Evolutionary conservation across 2,113 vertebrate species (phyloP).

Genomic region (Tenrec ecaudatus): DNA sequence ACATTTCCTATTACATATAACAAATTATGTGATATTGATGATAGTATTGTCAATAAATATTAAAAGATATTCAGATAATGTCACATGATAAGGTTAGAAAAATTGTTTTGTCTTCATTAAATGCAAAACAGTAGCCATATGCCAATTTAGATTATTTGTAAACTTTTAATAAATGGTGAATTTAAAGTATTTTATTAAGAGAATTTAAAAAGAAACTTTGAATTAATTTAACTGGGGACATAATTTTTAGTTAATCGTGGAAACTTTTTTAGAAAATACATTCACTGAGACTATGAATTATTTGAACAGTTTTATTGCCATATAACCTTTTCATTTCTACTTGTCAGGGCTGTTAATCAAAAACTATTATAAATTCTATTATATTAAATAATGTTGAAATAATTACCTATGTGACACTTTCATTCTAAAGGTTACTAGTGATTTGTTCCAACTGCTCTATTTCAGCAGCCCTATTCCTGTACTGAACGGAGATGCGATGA

Average conservation of each 20-base stretch:
- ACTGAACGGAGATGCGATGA: conserved; percentile 9
- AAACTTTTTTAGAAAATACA: conserved; percentile 3
- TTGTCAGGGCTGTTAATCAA: background rate
- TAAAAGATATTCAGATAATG: background rate
- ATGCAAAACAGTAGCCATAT: background rate
- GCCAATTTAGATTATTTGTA: background rate
- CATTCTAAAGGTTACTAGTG: background rate
- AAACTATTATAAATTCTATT: background rate
- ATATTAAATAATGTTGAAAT: background rate
- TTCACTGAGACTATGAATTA: background rate
- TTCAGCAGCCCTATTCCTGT: background rate
- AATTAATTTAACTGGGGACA: background rate
- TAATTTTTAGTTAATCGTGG: background rate
- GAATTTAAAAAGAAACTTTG: background rate
- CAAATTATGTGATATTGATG: background rate
- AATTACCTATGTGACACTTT: background rate
- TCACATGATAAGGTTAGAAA: background rate
- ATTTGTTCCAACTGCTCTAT: background rate
- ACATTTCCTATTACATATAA: background rate
- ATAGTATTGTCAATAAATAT: background rate
- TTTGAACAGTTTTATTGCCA: background rate
- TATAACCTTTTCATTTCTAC: background rate
- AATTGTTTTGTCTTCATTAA: background rate
- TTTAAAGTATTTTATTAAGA: conserved; percentile 2
- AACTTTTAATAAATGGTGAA: background rate